Evolutionary conservation across 2,797 vertebrate genomes (phyloP).

Genomic region (Lepus townsendii): DNA sequence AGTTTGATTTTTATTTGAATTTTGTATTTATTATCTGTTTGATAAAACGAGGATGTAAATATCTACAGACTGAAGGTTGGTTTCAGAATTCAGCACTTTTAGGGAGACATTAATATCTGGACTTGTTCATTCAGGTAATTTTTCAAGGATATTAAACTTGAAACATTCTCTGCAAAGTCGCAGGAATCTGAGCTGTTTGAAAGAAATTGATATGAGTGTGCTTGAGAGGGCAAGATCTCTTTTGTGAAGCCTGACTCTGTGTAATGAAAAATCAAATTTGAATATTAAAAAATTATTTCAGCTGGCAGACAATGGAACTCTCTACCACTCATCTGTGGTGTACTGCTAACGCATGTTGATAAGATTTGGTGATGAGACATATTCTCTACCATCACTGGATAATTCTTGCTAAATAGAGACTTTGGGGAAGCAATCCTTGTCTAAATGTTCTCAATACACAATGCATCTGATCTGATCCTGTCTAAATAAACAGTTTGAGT

Average conservation of each 20-base stretch:
- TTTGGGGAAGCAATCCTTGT: slow-evolving; percentile 28
- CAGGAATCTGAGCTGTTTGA: slow-evolving; percentile 47
- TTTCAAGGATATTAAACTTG: slow-evolving; percentile 74
- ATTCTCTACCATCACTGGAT: background rate
- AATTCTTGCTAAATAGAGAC: slow-evolving; percentile 69
- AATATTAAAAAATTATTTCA: slow-evolving; percentile 77
- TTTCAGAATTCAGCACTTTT: slow-evolving; percentile 46
- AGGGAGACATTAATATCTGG: slow-evolving; percentile 64
- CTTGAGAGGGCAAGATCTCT: slow-evolving; percentile 25
- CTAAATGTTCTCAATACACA: background rate
- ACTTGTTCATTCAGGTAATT: slow-evolving; percentile 66
- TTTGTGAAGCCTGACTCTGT: slow-evolving; percentile 48
- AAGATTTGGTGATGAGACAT: background rate
- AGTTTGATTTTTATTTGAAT: slow-evolving; percentile 31
- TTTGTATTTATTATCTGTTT: slow-evolving; percentile 62
- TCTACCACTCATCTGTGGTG: background rate
- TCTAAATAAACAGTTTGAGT: slow-evolving; percentile 36
- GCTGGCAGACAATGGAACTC: background rate
- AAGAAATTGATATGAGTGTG: slow-evolving; percentile 4
- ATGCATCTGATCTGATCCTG: background rate
- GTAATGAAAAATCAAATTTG: slow-evolving; percentile 79
- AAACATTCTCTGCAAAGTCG: slow-evolving; percentile 51
- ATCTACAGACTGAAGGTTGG: slow-evolving; percentile 58
- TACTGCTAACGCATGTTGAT: background rate
- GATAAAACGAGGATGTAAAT: slow-evolving; percentile 63